Evolutionary conservation across 2,797 vertebrate species (phyloP).

Genomic region (Girardinus metallicus): DNA sequence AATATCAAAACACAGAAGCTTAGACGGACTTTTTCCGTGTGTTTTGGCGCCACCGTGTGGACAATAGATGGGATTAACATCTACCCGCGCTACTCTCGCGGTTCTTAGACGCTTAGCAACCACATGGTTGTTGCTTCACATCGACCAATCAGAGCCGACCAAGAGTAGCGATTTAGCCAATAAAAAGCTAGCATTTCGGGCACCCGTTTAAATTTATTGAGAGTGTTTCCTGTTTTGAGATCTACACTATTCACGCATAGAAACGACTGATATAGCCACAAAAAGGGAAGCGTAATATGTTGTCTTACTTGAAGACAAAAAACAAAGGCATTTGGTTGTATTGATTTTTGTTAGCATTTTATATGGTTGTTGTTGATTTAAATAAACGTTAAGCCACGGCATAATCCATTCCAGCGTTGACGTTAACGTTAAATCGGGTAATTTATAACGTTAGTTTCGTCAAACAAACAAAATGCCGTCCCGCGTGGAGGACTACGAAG

Average conservation of each 20-base stretch:
- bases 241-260: neutral
- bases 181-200: constrained; percentile 53
- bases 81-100: constrained; percentile 69
- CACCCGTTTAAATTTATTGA: constrained; percentile 75
- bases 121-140: constrained; percentile 16
- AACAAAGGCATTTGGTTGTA: neutral
- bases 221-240: constrained; percentile 43
- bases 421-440: constrained; percentile 1
- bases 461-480: constrained; percentile 83
- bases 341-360: neutral
- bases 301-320: neutral
- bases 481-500: constrained; percentile 90
- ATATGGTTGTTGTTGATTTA: neutral
- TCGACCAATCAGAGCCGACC: constrained; percentile 69
- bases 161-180: constrained; percentile 56
- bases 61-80: rapidly evolving
- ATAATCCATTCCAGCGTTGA: neutral
- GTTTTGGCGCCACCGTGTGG: constrained; percentile 57
- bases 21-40: neutral
- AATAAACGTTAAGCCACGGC: neutral
- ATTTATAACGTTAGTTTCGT: constrained; percentile 6
- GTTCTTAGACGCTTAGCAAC: constrained; percentile 69
- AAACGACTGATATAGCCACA: neutral
- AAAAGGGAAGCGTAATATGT: neutral
- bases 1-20: neutral